Evolutionary conservation across 2,888 invertebrate genomes (phyloP).

Genomic region (Hyposoter didymator): DNA sequence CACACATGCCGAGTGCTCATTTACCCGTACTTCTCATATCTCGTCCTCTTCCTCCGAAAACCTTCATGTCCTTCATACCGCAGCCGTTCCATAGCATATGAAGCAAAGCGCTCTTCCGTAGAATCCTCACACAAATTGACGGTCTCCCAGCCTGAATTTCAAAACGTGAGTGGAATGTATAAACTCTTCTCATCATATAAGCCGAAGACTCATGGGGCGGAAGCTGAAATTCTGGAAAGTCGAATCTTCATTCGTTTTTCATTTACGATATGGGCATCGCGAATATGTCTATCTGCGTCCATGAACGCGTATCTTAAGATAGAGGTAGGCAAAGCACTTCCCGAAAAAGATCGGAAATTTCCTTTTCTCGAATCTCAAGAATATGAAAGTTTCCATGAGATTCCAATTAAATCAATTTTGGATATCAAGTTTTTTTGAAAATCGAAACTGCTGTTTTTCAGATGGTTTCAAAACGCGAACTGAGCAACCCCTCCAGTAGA

Average conservation of each 20-base stretch:
- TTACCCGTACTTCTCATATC: neutral
- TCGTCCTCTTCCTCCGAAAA: neutral
- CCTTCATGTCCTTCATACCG: slow-evolving; percentile 33
- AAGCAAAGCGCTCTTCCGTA: slow-evolving; percentile 75
- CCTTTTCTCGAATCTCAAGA: no score
- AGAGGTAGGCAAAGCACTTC: no score
- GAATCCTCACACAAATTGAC: neutral
- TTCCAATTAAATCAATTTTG: no score
- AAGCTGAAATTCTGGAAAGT: neutral
- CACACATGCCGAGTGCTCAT: slow-evolving; percentile 6
- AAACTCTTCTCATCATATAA: neutral
- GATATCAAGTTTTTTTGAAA: no score
- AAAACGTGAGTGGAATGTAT: neutral
- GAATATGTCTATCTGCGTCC: neutral
- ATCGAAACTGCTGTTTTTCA: no score
- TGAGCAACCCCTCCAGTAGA: slow-evolving; percentile 58
- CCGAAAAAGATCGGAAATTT: no score
- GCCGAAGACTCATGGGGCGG: neutral
- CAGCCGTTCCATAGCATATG: slow-evolving; percentile 49
- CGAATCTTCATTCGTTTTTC: neutral
- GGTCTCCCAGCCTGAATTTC: neutral
- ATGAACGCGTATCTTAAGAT: neutral
- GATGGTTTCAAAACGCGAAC: slow-evolving; percentile 65
- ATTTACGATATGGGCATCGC: neutral
- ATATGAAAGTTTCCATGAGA: no score